Evolutionary conservation across 2,113 vertebrate genomes (phyloP).

Genomic region (Tyrannus savana): DNA sequence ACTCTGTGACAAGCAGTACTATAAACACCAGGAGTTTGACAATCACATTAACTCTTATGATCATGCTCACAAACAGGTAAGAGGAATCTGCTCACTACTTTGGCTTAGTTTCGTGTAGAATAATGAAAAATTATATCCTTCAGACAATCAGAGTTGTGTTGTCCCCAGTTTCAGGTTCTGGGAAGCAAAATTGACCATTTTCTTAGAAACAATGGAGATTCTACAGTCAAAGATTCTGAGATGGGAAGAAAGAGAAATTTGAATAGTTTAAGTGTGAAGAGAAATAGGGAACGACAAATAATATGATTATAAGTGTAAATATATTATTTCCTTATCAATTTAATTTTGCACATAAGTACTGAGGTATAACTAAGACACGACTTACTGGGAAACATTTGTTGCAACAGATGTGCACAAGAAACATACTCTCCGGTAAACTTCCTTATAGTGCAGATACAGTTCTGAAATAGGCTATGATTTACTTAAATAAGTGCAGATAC

Average conservation of each 20-base stretch:
- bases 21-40: constrained; percentile 96
- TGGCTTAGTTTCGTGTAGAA: background rate
- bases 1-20: constrained; percentile 96
- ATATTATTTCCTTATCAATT: background rate
- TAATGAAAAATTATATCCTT: background rate
- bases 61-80: constrained; percentile 97
- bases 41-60: constrained; percentile 99
- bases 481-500: background rate
- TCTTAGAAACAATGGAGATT: background rate
- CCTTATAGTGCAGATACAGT: background rate
- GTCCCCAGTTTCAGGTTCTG: background rate
- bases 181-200: background rate
- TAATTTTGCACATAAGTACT: background rate
- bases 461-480: background rate
- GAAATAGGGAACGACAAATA: background rate
- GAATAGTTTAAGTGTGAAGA: background rate
- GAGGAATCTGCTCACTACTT: constrained; percentile 10
- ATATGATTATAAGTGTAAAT: background rate
- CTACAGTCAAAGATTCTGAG: background rate
- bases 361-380: background rate
- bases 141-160: background rate
- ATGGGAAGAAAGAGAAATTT: background rate
- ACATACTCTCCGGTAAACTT: background rate
- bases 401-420: background rate
- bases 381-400: background rate